Conservation (phyloP, 2,113 vertebrate species). For the Lonchura striata region DNA sequence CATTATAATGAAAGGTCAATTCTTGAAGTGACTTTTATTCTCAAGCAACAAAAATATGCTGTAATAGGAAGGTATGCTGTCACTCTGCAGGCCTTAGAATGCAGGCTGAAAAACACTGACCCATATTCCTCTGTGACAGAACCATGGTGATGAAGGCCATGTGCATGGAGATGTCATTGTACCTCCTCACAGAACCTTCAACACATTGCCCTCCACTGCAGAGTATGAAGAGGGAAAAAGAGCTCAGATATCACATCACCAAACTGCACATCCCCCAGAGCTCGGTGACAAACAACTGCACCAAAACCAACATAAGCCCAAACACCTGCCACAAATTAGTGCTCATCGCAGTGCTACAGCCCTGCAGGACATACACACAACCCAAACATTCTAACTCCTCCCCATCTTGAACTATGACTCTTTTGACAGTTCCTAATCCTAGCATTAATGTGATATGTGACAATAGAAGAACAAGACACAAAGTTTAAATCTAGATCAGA, state of each 20-base stretch:
- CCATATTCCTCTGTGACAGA: not conserved
- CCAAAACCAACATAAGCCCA: not conserved
- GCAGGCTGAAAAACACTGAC: not conserved
- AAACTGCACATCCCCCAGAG: not conserved
- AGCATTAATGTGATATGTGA: not conserved
- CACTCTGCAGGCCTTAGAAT: not conserved
- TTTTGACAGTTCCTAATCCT: not conserved
- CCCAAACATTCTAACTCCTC: not conserved
- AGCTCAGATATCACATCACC: not conserved
- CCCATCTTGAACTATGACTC: not conserved
- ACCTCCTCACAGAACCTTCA: not conserved
- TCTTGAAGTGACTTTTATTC: not conserved
- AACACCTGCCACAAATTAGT: not conserved
- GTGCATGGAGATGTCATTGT: not conserved
- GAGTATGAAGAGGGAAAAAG: not conserved
- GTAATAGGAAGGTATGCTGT: not conserved
- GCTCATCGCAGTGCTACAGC: not conserved
- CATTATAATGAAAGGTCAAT: conserved; percentile 23
- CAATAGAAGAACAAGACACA: not conserved
- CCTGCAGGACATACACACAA: not conserved
- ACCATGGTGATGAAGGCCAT: not conserved
- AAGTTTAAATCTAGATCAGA: not conserved
- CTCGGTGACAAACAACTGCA: not conserved
- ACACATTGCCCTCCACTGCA: not conserved
- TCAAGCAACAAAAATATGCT: not conserved